phyloP scores from a whole-genome alignment of 2,797 vertebrate species.

The Tarsius wallacei region DNA sequence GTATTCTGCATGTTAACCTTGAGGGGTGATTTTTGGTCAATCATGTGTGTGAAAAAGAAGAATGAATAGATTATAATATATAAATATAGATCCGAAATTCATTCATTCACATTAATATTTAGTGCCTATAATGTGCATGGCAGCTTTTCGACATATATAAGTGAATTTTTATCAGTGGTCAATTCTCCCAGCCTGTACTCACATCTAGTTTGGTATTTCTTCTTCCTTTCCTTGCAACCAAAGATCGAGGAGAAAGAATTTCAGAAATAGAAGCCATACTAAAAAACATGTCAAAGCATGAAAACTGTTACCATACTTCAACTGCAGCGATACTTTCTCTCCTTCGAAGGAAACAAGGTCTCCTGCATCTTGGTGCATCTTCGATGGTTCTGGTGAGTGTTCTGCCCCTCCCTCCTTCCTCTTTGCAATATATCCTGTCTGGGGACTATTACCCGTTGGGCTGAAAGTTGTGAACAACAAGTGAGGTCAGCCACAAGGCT shows the following conservation, averaged over 20 bases:
- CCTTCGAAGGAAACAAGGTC: not conserved
- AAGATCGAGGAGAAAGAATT: constrained; percentile 49
- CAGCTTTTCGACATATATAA: constrained; percentile 22
- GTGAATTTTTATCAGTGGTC: not conserved
- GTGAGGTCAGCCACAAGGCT: constrained; percentile 59
- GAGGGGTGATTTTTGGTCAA: not conserved
- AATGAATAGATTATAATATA: not conserved
- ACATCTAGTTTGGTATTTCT: constrained; percentile 33
- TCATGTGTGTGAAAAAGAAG: not conserved
- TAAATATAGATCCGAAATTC: not conserved
- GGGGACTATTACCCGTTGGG: constrained; percentile 62
- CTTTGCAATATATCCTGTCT: constrained; percentile 52
- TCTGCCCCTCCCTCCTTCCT: not conserved
- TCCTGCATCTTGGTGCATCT: constrained; percentile 49
- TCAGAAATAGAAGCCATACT: constrained; percentile 55
- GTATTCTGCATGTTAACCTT: not conserved
- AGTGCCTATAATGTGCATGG: not conserved
- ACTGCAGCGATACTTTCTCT: not conserved
- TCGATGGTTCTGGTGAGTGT: not conserved
- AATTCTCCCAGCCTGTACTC: not conserved
- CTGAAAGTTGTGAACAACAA: constrained; percentile 60
- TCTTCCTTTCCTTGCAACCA: constrained; percentile 43
- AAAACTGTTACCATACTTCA: constrained; percentile 69
- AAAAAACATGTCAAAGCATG: constrained; percentile 44
- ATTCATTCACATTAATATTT: not conserved